phyloP scores from a whole-genome alignment of 2,113 vertebrate species.

The Scolopax mira region DNA sequence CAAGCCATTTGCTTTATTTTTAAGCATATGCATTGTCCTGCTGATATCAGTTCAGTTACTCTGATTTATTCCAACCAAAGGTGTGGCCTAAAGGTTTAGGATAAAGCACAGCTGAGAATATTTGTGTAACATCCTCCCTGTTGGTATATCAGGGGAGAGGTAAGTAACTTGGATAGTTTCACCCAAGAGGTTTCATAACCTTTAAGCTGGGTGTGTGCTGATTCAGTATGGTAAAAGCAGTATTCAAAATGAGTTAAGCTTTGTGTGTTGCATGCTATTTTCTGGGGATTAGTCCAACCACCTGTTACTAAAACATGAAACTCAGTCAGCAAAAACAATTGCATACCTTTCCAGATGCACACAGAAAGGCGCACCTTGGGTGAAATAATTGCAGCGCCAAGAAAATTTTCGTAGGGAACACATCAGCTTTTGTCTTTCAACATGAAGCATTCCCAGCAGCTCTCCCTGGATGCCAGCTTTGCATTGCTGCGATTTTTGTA shows the following conservation, averaged over 20 bases:
- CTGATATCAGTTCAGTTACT: not conserved
- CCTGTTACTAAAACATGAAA: conserved; percentile 24
- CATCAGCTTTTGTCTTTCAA: not conserved
- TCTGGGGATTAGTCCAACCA: conserved; percentile 13
- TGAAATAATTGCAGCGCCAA: not conserved
- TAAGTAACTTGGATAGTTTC: not conserved
- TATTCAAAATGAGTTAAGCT: not conserved
- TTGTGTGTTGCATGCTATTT: not conserved
- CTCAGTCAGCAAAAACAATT: not conserved
- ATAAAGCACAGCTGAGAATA: not conserved
- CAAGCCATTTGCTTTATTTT: not conserved
- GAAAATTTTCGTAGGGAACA: not conserved
- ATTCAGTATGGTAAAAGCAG: not conserved
- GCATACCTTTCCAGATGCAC: not conserved
- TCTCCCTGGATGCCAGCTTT: not conserved
- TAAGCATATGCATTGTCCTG: not conserved
- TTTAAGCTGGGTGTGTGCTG: conserved; percentile 31
- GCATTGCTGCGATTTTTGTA: not conserved
- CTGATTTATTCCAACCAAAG: fast-evolving
- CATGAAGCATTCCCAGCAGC: fast-evolving
- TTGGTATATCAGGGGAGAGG: not conserved
- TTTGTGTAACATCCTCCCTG: not conserved
- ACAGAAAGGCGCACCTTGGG: not conserved
- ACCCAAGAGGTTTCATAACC: conserved; percentile 12
- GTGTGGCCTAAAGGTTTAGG: not conserved